These are phyloP conservation scores for Pelmatolapia mariae DNA, from an alignment of 2,113 vertebrate species.

Conservation along the genomic window DNA sequence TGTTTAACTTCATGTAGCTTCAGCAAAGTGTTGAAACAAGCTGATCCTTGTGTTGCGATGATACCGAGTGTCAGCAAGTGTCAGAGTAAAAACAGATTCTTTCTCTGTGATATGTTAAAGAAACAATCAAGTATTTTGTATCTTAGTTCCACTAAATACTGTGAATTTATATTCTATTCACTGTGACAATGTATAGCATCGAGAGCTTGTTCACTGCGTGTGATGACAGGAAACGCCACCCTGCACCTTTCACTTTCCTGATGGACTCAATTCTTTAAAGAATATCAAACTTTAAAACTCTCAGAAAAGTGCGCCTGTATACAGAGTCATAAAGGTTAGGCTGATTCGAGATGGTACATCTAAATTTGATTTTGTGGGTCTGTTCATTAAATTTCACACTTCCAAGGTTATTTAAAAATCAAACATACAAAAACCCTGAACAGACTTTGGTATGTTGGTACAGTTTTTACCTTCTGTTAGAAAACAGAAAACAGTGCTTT, in stretches of 20 bases:
- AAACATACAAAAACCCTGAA: neutral
- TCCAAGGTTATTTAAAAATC: neutral
- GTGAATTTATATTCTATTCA: neutral
- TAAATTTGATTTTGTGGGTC: neutral
- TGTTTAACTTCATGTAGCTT: neutral
- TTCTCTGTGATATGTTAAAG: neutral
- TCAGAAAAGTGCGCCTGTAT: neutral
- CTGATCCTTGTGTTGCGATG: neutral
- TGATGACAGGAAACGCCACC: neutral
- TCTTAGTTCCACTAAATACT: neutral
- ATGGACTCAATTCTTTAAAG: neutral
- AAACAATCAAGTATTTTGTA: neutral
- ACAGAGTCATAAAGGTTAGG: neutral
- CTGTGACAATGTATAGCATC: neutral
- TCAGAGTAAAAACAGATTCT: neutral
- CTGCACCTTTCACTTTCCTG: neutral
- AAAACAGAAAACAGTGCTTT: neutral
- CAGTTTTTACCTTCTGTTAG: neutral
- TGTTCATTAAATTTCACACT: neutral
- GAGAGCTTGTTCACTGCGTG: neutral
- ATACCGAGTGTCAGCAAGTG: neutral
- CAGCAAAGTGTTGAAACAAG: neutral
- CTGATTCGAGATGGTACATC: neutral
- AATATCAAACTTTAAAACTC: neutral
- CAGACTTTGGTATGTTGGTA: fast-evolving